Evolutionary conservation across 2,113 vertebrate species (phyloP).

Genomic region (Cochlearius cochlearius): DNA sequence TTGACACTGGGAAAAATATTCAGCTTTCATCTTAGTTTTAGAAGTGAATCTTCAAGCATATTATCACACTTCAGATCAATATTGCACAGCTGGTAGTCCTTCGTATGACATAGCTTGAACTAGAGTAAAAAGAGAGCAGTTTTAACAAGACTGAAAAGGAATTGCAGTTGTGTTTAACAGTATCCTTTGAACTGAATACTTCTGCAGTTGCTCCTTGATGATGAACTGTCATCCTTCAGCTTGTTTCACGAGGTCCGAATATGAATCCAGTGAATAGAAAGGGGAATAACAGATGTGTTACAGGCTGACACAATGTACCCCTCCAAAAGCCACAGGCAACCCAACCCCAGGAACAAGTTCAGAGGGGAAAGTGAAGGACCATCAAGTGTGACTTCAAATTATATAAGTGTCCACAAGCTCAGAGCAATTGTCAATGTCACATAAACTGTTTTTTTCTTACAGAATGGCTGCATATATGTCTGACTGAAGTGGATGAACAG

Average conservation of each 20-base stretch:
- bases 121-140: not conserved
- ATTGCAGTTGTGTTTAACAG: not conserved
- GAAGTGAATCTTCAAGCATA: not conserved
- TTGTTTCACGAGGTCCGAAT: not conserved
- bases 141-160: slow-evolving; percentile 4
- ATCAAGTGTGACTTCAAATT: not conserved
- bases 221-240: not conserved
- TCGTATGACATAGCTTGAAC: not conserved
- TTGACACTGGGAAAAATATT: not conserved
- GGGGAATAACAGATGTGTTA: not conserved
- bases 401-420: not conserved
- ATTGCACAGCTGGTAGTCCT: not conserved
- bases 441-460: not conserved
- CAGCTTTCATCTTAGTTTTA: slow-evolving; percentile 6
- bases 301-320: not conserved
- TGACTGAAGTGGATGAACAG: not conserved
- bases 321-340: not conserved
- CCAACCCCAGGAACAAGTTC: not conserved
- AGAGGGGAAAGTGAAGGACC: not conserved
- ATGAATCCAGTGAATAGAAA: not conserved
- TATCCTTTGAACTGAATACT: not conserved
- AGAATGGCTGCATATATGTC: not conserved
- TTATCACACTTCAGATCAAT: slow-evolving; percentile 23
- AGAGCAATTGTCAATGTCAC: not conserved
- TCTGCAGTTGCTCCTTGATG: not conserved